Conservation (phyloP, 2,113 vertebrate genomes). For the Chauna torquata region DNA sequence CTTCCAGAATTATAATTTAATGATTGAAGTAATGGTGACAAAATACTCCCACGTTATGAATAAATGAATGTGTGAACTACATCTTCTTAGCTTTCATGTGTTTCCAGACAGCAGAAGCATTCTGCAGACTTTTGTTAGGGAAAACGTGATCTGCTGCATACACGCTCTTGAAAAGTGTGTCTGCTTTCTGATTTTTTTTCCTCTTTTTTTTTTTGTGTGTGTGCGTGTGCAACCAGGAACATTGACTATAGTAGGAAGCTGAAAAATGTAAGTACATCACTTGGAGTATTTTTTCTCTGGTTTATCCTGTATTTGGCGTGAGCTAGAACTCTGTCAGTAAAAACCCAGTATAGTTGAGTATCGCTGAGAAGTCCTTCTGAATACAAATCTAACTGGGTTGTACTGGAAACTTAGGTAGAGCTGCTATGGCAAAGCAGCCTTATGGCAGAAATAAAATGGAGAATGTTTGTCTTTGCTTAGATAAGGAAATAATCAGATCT, state of each 20-base stretch:
- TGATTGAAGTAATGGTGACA: slow-evolving; percentile 49
- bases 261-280: slow-evolving; percentile 92
- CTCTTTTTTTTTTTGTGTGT: not conserved
- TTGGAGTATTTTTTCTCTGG: not conserved
- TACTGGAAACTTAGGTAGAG: not conserved
- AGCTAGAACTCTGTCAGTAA: not conserved
- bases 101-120: slow-evolving; percentile 37
- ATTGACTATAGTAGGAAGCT: slow-evolving; percentile 89
- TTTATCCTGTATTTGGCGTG: not conserved
- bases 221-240: slow-evolving; percentile 74
- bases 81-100: slow-evolving; percentile 30
- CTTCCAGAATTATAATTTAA: slow-evolving; percentile 17
- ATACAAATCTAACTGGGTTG: not conserved
- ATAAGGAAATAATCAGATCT: not conserved
- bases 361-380: not conserved
- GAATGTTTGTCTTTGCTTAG: not conserved
- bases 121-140: slow-evolving; percentile 1
- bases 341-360: not conserved
- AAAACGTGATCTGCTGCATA: slow-evolving; percentile 34
- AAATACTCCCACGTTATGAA: slow-evolving; percentile 39
- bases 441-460: not conserved
- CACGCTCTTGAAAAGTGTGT: slow-evolving; percentile 32
- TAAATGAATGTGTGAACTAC: slow-evolving; percentile 47
- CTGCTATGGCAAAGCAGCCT: not conserved
- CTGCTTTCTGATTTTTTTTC: slow-evolving; percentile 44